Percentiles rank a stretch among this genome's conserved stretches.
These are phyloP conservation scores for Platichthys flesus DNA, from an alignment of 2,113 vertebrate species.

Conservation along the genomic window DNA sequence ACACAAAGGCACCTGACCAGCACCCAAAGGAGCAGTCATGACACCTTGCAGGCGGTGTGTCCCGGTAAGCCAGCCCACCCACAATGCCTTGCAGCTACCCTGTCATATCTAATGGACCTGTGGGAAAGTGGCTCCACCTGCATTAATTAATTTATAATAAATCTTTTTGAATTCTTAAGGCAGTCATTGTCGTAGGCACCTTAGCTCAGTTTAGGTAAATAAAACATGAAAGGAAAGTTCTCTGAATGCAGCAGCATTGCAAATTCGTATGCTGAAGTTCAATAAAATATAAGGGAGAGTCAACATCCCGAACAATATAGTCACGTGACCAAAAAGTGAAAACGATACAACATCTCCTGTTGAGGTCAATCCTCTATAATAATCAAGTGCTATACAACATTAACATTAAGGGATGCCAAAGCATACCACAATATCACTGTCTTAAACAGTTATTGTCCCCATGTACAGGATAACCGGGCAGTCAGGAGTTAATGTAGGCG, in stretches of 20 bases:
- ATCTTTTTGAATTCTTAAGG: conserved; percentile 3
- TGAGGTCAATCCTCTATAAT: background rate
- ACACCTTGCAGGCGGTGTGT: conserved; percentile 90
- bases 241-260: background rate
- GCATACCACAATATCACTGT: background rate
- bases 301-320: background rate
- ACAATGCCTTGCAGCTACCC: conserved; percentile 10
- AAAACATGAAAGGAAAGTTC: background rate
- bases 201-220: background rate
- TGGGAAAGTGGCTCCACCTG: conserved; percentile 35
- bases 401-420: conserved; percentile 9
- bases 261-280: background rate
- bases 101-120: background rate
- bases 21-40: conserved; percentile 86
- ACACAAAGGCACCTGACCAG: conserved; percentile 91
- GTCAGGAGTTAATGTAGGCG: conserved; percentile 15
- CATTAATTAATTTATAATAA: background rate
- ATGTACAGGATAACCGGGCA: background rate
- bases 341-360: background rate
- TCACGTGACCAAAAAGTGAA: background rate
- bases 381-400: background rate
- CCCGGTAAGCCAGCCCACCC: conserved; percentile 85
- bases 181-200: background rate
- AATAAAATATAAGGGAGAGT: background rate
- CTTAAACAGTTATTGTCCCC: background rate